phyloP scores from a whole-genome alignment of 2,888 invertebrate species.

The Caenorhabditis becei region DNA sequence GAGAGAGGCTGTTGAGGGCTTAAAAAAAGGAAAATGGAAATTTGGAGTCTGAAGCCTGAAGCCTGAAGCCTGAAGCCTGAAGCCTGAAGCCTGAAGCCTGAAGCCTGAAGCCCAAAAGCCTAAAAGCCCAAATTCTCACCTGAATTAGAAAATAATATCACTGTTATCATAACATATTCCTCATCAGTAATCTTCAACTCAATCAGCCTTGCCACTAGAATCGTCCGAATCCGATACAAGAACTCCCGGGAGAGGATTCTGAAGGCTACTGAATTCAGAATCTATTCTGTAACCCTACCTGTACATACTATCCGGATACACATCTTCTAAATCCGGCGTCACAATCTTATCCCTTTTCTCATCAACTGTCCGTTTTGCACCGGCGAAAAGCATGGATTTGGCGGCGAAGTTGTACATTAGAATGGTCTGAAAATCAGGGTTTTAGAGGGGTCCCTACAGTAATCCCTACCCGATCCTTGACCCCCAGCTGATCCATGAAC shows the following conservation, averaged over 20 bases:
- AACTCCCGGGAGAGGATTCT: constrained; percentile 22
- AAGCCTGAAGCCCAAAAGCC: too few relatives aligned
- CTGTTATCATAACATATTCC: neutral
- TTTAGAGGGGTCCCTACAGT: too few relatives aligned
- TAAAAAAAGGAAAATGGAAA: too few relatives aligned
- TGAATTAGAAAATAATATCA: constrained; percentile 8
- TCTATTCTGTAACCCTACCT: too few relatives aligned
- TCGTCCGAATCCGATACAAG: neutral
- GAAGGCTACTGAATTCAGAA: too few relatives aligned
- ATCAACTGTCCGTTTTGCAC: neutral
- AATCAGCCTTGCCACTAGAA: neutral
- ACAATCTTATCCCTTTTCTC: constrained; percentile 10
- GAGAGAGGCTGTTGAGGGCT: constrained; percentile 14
- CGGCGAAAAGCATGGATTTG: constrained; percentile 12
- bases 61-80: too few relatives aligned
- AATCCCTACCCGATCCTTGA: constrained; percentile 20
- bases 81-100: too few relatives aligned
- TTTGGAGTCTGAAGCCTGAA: too few relatives aligned
- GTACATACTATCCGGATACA: constrained; percentile 36
- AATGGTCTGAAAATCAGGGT: constrained; percentile 8
- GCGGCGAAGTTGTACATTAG: constrained; percentile 11
- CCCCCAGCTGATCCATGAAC: constrained; percentile 7
- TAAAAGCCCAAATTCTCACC: too few relatives aligned
- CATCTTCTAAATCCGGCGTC: constrained; percentile 26
- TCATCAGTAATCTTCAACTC: neutral